These are phyloP conservation scores for Lophotis ruficrista DNA, from an alignment of 2,113 vertebrate species.

Conservation along the genomic window DNA sequence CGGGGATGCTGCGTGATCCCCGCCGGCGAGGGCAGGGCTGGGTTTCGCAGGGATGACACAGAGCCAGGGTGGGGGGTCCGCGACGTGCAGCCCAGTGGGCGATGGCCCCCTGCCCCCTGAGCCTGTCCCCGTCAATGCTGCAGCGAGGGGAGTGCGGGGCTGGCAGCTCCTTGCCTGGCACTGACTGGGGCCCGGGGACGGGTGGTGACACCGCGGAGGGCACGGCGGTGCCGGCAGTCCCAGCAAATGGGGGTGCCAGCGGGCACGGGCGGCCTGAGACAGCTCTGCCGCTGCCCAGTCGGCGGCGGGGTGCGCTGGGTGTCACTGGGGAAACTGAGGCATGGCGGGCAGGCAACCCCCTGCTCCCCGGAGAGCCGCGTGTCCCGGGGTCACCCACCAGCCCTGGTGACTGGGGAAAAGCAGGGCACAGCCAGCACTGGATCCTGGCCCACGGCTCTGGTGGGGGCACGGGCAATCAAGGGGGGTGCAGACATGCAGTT, in stretches of 20 bases:
- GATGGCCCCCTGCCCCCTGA: fast-evolving
- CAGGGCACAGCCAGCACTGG: not conserved
- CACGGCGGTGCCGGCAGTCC: not conserved
- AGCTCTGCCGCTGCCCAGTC: not conserved
- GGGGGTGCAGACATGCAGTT: not conserved
- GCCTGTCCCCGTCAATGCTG: fast-evolving
- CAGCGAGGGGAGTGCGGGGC: fast-evolving
- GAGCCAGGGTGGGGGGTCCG: not conserved
- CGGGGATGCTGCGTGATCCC: not conserved
- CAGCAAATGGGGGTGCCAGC: not conserved
- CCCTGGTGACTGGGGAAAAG: not conserved
- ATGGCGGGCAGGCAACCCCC: fast-evolving
- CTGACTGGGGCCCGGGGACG: not conserved
- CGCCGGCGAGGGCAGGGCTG: fast-evolving
- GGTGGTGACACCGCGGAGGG: not conserved
- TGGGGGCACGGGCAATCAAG: fast-evolving
- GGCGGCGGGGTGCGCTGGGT: not conserved
- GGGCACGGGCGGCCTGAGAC: not conserved
- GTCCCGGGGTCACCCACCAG: too few relatives aligned
- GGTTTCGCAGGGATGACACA: not conserved
- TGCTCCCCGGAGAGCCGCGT: too few relatives aligned
- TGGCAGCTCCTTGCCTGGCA: not conserved
- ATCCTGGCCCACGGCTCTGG: not conserved
- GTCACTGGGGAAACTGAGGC: not conserved
- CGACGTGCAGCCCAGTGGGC: fast-evolving